Evolutionary conservation across 2,797 vertebrate genomes (phyloP).

Genomic region (Oophaga sylvatica): DNA sequence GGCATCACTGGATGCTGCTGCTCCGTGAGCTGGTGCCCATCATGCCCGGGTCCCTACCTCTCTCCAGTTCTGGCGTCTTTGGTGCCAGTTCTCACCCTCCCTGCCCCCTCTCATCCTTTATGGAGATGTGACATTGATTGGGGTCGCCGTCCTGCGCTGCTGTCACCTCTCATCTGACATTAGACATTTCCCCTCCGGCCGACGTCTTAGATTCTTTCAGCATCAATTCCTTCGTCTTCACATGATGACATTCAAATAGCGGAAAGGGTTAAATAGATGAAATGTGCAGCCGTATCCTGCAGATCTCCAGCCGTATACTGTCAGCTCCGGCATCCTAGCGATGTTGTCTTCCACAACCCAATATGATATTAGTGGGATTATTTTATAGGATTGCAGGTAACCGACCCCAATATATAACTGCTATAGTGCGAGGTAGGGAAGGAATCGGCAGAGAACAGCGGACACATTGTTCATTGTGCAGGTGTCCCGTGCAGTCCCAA

Average conservation of each 20-base stretch:
- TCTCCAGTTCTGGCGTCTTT: neutral
- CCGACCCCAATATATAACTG: no score
- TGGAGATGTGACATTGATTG: neutral
- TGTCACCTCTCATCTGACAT: constrained; percentile 19
- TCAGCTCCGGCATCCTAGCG: no score
- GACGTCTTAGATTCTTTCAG: neutral
- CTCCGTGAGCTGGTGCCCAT: neutral
- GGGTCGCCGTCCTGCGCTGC: neutral
- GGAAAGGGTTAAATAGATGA: neutral
- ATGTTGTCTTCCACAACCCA: no score
- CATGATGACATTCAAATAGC: neutral
- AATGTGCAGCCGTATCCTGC: neutral
- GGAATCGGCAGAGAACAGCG: no score
- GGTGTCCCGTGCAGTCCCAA: no score
- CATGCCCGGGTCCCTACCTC: neutral
- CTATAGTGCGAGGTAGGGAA: no score
- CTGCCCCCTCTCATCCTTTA: neutral
- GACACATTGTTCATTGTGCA: no score
- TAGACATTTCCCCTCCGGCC: neutral
- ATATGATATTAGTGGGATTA: no score
- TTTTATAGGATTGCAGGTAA: no score
- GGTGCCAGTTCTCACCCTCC: neutral
- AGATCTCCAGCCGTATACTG: neutral
- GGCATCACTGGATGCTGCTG: neutral
- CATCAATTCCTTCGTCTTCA: neutral